A percentile compares a stretch with the other conserved stretches of the same genome.
Conservation (phyloP, 2,113 vertebrate genomes). For the Amia ocellicauda region DNA sequence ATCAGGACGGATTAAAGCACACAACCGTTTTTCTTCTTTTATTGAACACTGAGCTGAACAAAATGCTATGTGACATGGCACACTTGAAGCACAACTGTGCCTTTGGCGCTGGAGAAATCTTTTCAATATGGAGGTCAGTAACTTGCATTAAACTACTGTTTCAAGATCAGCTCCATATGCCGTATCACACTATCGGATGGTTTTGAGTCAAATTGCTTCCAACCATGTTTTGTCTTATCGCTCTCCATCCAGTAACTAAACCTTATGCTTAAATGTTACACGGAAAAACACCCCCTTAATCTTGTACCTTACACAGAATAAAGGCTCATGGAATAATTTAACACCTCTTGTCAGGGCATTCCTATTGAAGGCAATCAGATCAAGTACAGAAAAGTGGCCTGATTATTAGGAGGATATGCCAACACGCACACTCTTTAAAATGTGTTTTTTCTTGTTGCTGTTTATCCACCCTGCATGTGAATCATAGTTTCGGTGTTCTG, state of each 20-base stretch:
- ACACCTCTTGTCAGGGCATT: too few species aligned
- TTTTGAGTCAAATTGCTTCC: not conserved
- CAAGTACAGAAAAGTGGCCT: too few species aligned
- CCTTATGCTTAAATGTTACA: not conserved
- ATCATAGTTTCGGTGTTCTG: not conserved
- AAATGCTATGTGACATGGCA: constrained; percentile 28
- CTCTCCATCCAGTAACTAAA: not conserved
- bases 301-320: too few species aligned
- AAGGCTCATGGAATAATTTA: too few species aligned
- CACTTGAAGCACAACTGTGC: constrained; percentile 25
- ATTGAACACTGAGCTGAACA: constrained; percentile 21
- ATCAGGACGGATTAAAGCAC: constrained; percentile 1
- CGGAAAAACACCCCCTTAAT: not conserved
- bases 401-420: too few species aligned
- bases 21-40: not conserved
- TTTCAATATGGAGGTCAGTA: constrained; percentile 30
- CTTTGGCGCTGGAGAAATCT: constrained; percentile 27
- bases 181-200: constrained; percentile 1
- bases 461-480: not conserved
- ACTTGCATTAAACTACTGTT: constrained; percentile 21
- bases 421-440: too few species aligned
- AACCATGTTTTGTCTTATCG: not conserved
- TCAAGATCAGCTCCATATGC: constrained; percentile 27
- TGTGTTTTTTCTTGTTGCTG: too few species aligned
- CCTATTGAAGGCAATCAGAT: too few species aligned